A percentile compares a stretch with the other conserved stretches of the same genome.
These are phyloP conservation scores for Hormaphis cornu DNA, from an alignment of 1,140 invertebrate genomes.

Conservation along the genomic window DNA sequence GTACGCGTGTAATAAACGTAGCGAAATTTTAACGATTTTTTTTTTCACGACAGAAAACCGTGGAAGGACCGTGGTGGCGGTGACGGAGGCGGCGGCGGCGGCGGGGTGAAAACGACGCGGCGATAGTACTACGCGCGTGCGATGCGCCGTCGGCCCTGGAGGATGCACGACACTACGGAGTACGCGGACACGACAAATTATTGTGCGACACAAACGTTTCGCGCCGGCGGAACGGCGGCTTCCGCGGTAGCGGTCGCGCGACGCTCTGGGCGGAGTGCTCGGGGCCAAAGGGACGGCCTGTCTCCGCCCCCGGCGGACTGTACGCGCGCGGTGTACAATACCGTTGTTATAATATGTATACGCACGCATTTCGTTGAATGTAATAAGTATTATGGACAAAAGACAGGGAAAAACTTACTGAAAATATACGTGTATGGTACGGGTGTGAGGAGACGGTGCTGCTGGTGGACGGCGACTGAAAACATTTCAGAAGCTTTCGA, in stretches of 20 bases:
- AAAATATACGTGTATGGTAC: too few relatives aligned
- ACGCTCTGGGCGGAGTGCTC: slow-evolving; percentile 30
- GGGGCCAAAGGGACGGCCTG: slow-evolving; percentile 25
- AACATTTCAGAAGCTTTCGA: too few relatives aligned
- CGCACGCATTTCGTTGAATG: background rate
- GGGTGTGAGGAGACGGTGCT: too few relatives aligned
- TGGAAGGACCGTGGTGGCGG: too few relatives aligned
- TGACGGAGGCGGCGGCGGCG: background rate
- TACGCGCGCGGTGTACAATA: background rate
- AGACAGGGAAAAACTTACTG: too few relatives aligned
- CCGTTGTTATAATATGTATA: too few relatives aligned
- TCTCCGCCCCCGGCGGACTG: slow-evolving; percentile 17
- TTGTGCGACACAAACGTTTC: background rate
- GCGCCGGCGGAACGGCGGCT: slow-evolving; percentile 12
- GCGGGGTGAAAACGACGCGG: too few relatives aligned
- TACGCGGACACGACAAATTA: slow-evolving; percentile 14
- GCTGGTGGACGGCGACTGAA: background rate
- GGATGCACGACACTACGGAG: background rate
- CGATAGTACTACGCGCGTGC: background rate
- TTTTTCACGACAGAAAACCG: too few relatives aligned
- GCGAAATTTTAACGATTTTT: too few relatives aligned
- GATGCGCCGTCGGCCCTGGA: background rate
- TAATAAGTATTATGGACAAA: too few relatives aligned
- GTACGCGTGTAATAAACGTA: too few relatives aligned
- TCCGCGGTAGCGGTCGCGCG: slow-evolving; percentile 31